Percentiles rank a stretch among this genome's conserved stretches.
Conservation (phyloP, 1,140 invertebrate genomes). For the Zaprionus kolodkinae region DNA sequence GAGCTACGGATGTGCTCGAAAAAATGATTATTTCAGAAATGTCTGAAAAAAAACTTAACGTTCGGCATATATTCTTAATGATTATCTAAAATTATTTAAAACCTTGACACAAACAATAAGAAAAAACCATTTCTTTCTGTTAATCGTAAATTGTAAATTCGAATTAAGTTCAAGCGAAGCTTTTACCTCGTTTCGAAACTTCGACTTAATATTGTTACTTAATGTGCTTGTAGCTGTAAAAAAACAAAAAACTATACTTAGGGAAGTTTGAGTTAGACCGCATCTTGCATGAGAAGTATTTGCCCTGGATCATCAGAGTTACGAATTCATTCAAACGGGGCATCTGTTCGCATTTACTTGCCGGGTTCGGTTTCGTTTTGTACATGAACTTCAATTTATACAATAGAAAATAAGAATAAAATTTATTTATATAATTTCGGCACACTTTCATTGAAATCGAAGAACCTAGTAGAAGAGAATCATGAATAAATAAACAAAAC, state of each 20-base stretch:
- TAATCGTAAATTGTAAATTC: conserved; percentile 10
- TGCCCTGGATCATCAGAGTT: neutral
- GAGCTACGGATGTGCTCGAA: conserved; percentile 34
- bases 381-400: neutral
- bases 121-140: conserved; percentile 2
- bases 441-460: neutral
- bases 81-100: conserved; percentile 4
- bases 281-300: neutral
- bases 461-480: neutral
- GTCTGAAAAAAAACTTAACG: conserved; percentile 8
- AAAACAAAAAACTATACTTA: neutral
- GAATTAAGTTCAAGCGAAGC: conserved; percentile 5
- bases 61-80: conserved; percentile 3
- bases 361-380: neutral
- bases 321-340: conserved; percentile 2
- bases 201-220: conserved; percentile 10
- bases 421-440: neutral
- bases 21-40: conserved; percentile 36
- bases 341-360: conserved; percentile 1
- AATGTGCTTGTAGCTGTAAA: conserved; percentile 10
- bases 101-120: neutral
- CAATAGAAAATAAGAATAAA: neutral
- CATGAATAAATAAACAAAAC: neutral
- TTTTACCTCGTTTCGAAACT: neutral
- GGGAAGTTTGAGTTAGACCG: conserved; percentile 2